Conservation (phyloP, 1,140 invertebrate species). For the Pseudomyrmex pallidus region DNA sequence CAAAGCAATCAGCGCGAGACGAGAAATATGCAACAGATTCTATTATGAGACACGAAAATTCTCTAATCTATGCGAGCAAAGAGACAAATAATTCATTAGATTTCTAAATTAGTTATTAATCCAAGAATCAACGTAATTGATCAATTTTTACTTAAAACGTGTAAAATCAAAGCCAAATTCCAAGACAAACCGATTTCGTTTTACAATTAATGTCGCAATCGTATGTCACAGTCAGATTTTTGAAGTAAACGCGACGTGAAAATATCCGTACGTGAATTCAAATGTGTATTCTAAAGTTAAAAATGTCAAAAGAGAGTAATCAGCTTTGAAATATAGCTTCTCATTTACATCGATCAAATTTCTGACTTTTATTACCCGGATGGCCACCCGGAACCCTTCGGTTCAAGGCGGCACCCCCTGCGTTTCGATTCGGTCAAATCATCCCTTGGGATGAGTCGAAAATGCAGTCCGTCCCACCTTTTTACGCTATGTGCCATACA, state of each 20-base stretch:
- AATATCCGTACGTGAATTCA: too few species aligned
- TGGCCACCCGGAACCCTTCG: constrained; percentile 19
- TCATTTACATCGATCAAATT: constrained; percentile 68
- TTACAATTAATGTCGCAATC: too few species aligned
- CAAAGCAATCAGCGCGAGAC: constrained; percentile 16
- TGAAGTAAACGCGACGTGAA: too few species aligned
- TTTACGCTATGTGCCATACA: constrained; percentile 26
- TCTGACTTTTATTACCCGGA: constrained; percentile 68
- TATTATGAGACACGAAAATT: not conserved
- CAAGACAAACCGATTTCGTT: too few species aligned
- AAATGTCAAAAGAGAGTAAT: constrained; percentile 18
- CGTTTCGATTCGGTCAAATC: constrained; percentile 68
- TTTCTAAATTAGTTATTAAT: not conserved
- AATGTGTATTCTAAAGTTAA: constrained; percentile 7
- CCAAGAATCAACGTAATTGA: too few species aligned
- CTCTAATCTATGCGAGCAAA: not conserved
- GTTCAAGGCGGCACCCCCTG: constrained; percentile 54
- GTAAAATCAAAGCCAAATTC: too few species aligned
- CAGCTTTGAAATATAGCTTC: constrained; percentile 22
- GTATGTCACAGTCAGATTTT: too few species aligned
- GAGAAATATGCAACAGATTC: constrained; percentile 21
- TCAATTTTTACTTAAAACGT: too few species aligned
- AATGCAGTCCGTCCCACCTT: constrained; percentile 55
- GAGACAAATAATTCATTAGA: not conserved
- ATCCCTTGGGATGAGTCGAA: constrained; percentile 73